Conservation (phyloP, 53 echinoderm and acorn worm genomes). For the Echinometra lucunter region DNA sequence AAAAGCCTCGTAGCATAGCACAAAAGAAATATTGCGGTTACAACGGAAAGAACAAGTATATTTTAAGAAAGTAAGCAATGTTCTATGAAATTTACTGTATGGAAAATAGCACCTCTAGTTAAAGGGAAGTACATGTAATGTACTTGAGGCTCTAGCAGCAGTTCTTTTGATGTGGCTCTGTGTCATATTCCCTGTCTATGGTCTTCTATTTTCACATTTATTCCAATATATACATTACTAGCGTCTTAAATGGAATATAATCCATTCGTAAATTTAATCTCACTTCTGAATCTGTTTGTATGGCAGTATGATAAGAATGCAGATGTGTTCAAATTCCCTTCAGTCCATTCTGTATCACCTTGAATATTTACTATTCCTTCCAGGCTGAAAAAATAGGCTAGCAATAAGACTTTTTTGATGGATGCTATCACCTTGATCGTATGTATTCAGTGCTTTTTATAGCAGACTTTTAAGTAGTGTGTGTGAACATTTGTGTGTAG, state of each 20-base stretch:
- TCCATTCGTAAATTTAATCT: neutral
- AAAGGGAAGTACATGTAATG: neutral
- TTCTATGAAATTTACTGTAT: no score
- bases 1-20: no score
- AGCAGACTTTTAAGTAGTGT: neutral
- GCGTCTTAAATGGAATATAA: neutral
- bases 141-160: neutral
- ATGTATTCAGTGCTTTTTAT: neutral
- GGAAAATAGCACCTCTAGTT: no score
- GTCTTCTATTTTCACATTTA: neutral
- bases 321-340: neutral
- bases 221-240: no score
- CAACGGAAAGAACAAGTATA: no score
- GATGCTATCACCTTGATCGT: neutral
- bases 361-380: conserved; percentile 6
- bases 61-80: no score
- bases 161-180: no score
- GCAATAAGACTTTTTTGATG: neutral
- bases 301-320: neutral
- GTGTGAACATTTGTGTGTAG: neutral
- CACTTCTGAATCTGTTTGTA: no score
- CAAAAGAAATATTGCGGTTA: no score
- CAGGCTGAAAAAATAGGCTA: neutral
- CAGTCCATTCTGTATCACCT: neutral
- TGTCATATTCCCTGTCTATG: no score